Conservation (phyloP, 2,797 vertebrate genomes). For the Smutsia gigantea region DNA sequence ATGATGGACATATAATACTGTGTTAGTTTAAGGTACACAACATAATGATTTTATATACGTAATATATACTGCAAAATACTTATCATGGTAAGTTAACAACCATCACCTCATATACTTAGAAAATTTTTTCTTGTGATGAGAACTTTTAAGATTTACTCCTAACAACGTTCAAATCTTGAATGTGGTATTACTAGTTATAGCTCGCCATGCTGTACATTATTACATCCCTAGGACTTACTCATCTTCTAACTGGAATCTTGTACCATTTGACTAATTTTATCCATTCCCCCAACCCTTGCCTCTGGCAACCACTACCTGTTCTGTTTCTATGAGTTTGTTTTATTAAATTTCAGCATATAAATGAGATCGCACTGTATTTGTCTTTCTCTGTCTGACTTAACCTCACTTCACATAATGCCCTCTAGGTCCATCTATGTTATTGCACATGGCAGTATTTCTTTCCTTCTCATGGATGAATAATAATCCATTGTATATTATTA, state of each 20-base stretch:
- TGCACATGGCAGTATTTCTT: background rate
- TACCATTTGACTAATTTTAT: background rate
- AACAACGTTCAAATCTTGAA: background rate
- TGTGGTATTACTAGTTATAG: background rate
- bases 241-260: background rate
- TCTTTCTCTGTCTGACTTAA: background rate
- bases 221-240: background rate
- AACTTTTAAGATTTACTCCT: background rate
- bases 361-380: background rate
- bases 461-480: background rate
- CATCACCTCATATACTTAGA: background rate
- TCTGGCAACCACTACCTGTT: background rate
- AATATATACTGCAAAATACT: background rate
- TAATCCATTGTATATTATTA: background rate
- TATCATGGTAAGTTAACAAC: background rate
- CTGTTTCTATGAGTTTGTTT: background rate
- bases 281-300: background rate
- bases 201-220: background rate
- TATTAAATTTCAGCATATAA: background rate
- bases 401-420: background rate
- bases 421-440: background rate
- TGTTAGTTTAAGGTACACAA: background rate
- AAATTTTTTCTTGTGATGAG: background rate
- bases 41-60: background rate
- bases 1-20: background rate